Percentiles rank a stretch among this genome's conserved stretches.
Conservation (phyloP, 2,888 invertebrate species). For the Cerceris ruficornis region DNA sequence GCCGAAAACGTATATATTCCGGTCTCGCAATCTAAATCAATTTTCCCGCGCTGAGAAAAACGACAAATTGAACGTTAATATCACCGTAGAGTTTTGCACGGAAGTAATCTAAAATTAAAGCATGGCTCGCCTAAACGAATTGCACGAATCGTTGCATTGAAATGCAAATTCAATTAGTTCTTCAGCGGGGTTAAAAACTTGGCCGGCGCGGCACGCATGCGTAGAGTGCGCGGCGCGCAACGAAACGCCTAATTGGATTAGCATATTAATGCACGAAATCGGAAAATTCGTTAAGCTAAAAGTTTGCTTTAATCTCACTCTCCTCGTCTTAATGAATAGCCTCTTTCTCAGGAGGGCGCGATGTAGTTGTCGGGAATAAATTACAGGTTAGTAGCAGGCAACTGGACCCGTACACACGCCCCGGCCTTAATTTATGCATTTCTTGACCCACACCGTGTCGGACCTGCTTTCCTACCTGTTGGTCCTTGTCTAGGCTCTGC, state of each 20-base stretch:
- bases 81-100: slow-evolving; percentile 31
- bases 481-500: slow-evolving; percentile 49
- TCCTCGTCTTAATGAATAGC: slow-evolving; percentile 61
- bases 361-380: slow-evolving; percentile 57
- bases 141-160: slow-evolving; percentile 46
- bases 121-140: slow-evolving; percentile 47
- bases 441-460: slow-evolving; percentile 58
- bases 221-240: slow-evolving; percentile 38
- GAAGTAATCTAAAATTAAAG: slow-evolving; percentile 37
- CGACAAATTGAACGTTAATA: slow-evolving; percentile 60
- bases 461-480: slow-evolving; percentile 68
- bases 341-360: slow-evolving; percentile 35
- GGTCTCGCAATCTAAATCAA: background rate
- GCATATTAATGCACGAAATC: slow-evolving; percentile 58
- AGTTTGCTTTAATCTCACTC: slow-evolving; percentile 45
- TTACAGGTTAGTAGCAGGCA: slow-evolving; percentile 46
- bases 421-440: slow-evolving; percentile 66
- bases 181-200: slow-evolving; percentile 39
- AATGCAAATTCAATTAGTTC: slow-evolving; percentile 59
- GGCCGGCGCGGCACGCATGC: slow-evolving; percentile 49
- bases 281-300: slow-evolving; percentile 48
- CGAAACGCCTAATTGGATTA: slow-evolving; percentile 51
- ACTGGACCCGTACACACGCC: slow-evolving; percentile 54
- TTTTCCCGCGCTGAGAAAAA: background rate
- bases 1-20: too few species aligned